Percentiles rank a stretch among this genome's conserved stretches.
Evolutionary conservation across 1,140 invertebrate genomes (phyloP).

Genomic region (Bombus waltoni): DNA sequence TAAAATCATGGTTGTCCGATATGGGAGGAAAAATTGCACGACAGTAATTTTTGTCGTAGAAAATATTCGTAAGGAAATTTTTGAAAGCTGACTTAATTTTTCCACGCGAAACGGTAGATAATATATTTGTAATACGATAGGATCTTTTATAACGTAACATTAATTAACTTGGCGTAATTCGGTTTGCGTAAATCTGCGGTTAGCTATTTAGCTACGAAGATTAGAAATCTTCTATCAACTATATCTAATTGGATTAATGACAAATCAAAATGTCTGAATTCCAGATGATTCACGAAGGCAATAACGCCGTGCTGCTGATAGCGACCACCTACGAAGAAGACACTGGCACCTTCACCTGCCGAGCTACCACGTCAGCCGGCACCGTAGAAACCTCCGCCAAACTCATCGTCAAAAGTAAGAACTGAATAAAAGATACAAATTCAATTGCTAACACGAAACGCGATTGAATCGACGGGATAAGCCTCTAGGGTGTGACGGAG

Average conservation of each 20-base stretch:
- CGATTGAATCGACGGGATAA: slow-evolving; percentile 61
- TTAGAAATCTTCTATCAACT: neutral
- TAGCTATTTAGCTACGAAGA: neutral
- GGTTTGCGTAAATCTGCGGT: neutral
- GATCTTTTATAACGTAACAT: neutral
- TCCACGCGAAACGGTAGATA: no score
- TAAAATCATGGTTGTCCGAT: no score
- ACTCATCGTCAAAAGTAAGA: slow-evolving; percentile 99
- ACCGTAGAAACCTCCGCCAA: slow-evolving; percentile 95
- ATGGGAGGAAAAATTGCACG: no score
- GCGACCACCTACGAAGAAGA: slow-evolving; percentile 97
- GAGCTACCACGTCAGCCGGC: slow-evolving; percentile 94
- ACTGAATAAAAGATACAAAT: slow-evolving; percentile 84
- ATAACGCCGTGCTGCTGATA: slow-evolving; percentile 94
- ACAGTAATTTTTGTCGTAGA: no score
- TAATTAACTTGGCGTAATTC: neutral
- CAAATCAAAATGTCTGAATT: slow-evolving; percentile 48
- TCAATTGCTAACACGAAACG: slow-evolving; percentile 72
- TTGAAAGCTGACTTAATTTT: no score
- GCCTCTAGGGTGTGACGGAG: slow-evolving; percentile 49
- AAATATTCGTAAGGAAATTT: no score
- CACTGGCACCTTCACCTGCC: slow-evolving; percentile 95
- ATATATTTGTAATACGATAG: no score
- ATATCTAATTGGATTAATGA: neutral
- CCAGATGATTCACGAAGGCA: slow-evolving; percentile 97